These are phyloP conservation scores for Uropsilus gracilis DNA, from an alignment of 2,113 vertebrate genomes.

Conservation along the genomic window DNA sequence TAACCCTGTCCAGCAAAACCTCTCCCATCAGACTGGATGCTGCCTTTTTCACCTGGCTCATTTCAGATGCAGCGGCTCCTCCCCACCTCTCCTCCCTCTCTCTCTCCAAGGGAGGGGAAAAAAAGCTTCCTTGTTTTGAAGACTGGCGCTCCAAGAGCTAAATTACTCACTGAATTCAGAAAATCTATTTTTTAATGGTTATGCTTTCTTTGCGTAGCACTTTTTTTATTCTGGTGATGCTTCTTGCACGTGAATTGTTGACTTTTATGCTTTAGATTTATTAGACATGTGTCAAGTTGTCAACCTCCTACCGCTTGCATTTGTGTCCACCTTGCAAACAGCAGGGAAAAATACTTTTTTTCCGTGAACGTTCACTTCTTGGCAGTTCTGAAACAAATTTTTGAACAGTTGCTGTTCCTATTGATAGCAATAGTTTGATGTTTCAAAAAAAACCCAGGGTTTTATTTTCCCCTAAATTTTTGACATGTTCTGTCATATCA, in stretches of 20 bases:
- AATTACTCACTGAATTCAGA: conserved; percentile 76
- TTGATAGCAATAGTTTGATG: conserved; percentile 89
- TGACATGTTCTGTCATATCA: conserved; percentile 88
- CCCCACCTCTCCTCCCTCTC: neutral
- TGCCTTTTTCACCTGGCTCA: conserved; percentile 75
- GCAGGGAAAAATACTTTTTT: conserved; percentile 87
- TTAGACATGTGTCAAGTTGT: conserved; percentile 89
- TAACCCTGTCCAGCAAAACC: no score
- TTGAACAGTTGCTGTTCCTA: conserved; percentile 89
- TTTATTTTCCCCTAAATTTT: conserved; percentile 88
- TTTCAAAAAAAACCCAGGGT: conserved; percentile 80
- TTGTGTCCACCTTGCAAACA: conserved; percentile 90
- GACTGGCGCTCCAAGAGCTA: conserved; percentile 72
- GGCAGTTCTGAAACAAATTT: conserved; percentile 89
- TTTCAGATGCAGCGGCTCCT: conserved; percentile 76
- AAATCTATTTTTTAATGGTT: conserved; percentile 85
- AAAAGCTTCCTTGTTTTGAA: conserved; percentile 66
- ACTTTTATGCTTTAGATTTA: conserved; percentile 87
- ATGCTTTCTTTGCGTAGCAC: conserved; percentile 72
- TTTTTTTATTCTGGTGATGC: conserved; percentile 83
- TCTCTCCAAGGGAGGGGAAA: conserved; percentile 49
- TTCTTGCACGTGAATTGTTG: conserved; percentile 83
- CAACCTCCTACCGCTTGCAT: conserved; percentile 86
- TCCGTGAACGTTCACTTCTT: conserved; percentile 85
- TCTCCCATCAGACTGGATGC: conserved; percentile 80